Percentiles rank a stretch among this genome's conserved stretches.
Evolutionary conservation across 2,797 vertebrate genomes (phyloP).

Genomic region (Ispidina picta): DNA sequence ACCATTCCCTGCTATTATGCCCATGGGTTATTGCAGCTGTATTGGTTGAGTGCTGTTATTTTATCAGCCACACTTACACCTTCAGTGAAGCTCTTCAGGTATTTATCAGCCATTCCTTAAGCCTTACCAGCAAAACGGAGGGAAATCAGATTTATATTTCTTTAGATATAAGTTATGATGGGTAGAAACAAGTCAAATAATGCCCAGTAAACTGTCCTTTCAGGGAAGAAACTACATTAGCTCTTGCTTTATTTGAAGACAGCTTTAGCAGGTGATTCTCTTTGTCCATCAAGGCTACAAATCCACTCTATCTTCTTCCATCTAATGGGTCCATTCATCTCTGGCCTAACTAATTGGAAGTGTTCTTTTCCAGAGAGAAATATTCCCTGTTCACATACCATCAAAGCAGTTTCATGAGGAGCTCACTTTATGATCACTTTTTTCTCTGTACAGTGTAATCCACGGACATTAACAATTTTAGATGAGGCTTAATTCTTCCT

Average conservation of each 20-base stretch:
- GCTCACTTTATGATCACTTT: background rate
- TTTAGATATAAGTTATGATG: background rate
- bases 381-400: background rate
- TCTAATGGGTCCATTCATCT: background rate
- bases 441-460: background rate
- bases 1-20: background rate
- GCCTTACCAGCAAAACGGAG: background rate
- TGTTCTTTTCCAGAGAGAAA: background rate
- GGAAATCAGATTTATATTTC: background rate
- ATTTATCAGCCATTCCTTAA: background rate
- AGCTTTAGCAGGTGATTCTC: background rate
- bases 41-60: background rate
- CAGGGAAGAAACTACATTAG: background rate
- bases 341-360: background rate
- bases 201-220: background rate
- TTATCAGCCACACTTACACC: background rate
- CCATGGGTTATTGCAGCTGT: background rate
- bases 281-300: background rate
- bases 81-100: background rate
- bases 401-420: background rate
- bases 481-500: background rate
- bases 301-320: background rate
- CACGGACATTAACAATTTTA: conserved; percentile 23
- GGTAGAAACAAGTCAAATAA: background rate
- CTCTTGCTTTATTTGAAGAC: background rate